phyloP scores from a whole-genome alignment of 2,888 invertebrate genomes.

The Eupithecia vulgata region DNA sequence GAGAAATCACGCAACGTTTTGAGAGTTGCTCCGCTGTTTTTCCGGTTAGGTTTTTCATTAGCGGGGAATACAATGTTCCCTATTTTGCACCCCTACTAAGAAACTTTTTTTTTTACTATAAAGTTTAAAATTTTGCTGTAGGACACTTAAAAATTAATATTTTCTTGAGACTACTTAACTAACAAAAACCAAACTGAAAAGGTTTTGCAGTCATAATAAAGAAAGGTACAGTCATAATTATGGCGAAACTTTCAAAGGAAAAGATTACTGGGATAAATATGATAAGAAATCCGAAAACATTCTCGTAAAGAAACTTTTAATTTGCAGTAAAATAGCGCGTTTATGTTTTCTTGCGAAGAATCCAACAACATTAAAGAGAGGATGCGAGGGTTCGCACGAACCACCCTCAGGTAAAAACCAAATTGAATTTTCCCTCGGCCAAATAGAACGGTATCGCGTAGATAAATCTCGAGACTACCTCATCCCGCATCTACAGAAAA shows the following conservation, averaged over 20 bases:
- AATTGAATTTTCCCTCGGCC: slow-evolving; percentile 80
- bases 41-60: slow-evolving; percentile 7
- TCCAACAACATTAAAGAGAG: slow-evolving; percentile 70
- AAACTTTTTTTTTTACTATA: background rate
- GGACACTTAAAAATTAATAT: background rate
- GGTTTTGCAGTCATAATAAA: background rate
- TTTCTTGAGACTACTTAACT: background rate
- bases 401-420: slow-evolving; percentile 80
- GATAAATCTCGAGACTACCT: slow-evolving; percentile 78
- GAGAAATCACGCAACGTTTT: slow-evolving; percentile 15
- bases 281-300: slow-evolving; percentile 25
- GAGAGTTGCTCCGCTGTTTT: slow-evolving; percentile 7
- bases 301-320: slow-evolving; percentile 45
- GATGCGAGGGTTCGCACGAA: slow-evolving; percentile 70
- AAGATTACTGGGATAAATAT: slow-evolving; percentile 19
- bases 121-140: background rate
- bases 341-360: slow-evolving; percentile 65
- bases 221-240: slow-evolving; percentile 6
- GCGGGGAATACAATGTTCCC: background rate
- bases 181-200: background rate
- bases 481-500: slow-evolving; percentile 75
- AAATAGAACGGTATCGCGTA: slow-evolving; percentile 79
- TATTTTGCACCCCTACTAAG: background rate
- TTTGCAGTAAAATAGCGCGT: slow-evolving; percentile 67
- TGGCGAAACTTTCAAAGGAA: slow-evolving; percentile 1